phyloP scores from a whole-genome alignment of 1,140 invertebrate genomes.

The Cydia strobilella region DNA sequence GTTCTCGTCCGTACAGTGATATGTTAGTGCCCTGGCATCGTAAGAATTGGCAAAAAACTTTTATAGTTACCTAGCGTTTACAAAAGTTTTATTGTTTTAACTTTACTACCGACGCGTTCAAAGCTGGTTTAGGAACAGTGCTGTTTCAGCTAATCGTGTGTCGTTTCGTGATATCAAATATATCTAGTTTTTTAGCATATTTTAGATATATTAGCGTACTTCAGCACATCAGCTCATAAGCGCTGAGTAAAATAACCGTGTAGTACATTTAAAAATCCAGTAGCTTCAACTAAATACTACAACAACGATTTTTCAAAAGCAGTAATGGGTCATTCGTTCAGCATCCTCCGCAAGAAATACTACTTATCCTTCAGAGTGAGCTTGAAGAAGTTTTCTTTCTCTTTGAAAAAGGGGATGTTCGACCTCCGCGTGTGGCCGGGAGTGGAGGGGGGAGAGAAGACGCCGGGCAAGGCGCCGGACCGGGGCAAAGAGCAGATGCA shows the following conservation, averaged over 20 bases:
- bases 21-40: background rate
- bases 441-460: constrained; percentile 86
- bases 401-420: constrained; percentile 83
- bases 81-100: background rate
- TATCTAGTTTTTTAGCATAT: no score
- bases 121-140: background rate
- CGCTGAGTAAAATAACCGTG: no score
- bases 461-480: constrained; percentile 91
- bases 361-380: constrained; percentile 41
- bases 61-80: background rate
- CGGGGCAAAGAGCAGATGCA: constrained; percentile 93
- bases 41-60: constrained; percentile 19
- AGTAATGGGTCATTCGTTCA: background rate
- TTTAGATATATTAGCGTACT: no score
- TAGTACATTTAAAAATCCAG: no score
- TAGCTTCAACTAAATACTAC: no score
- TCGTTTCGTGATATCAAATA: no score
- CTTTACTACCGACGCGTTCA: background rate
- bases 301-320: background rate
- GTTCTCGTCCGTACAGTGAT: background rate
- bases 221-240: no score
- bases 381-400: constrained; percentile 43
- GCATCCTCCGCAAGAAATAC: constrained; percentile 40
- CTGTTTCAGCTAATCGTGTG: background rate
- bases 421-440: constrained; percentile 90